Base-by-base conservation (phyloP, 2,888 invertebrate genomes). In the Trileptium ribeirensis region DNA sequence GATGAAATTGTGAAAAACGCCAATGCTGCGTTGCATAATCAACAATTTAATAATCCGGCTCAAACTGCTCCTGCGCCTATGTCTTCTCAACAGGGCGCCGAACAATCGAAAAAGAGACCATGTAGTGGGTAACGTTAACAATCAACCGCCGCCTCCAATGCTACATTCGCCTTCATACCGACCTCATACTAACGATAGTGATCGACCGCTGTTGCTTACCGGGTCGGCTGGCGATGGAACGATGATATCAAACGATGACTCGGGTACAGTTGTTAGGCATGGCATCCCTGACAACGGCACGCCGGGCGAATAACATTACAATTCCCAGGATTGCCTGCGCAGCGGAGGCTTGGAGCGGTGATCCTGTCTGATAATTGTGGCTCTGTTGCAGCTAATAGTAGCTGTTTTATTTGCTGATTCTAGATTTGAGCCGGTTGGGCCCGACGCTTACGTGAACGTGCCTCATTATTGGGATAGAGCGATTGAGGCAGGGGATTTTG, bases 401-500 rank as follows among this genome's bases (percentile, higher is more conserved):
- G 51, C 24, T 15, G 24, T 51, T 24, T 24, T 51, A 8, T n/a
- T 51, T 51, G n/a, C n/a, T n/a, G n/a, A n/a, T n/a, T n/a, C n/a
- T n/a, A n/a, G n/a, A n/a, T n/a, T 51, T 51, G 51, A 24, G 8
- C 51, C 51, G 24, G 8, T 15, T 24, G 51, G 51, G 24, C 51
- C 51, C 24, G 8, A 51, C 8, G 51, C 74, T 8, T 70, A 70
- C 24, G 34, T 70, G 31, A 70, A 79, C 87, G 91, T 91, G 15
- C 85, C 91, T 40, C 82, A 83, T 67, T 86, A 86, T 81, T 87
- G 91, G 88, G 92, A 92, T 89, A 90, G 93, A 86, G 92, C 93
- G 80, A 94, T 94, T 88, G 92, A 93, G 70, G 95, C 95, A 89
- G 94, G 94, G 83, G 95, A 95, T 89, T 95, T 95, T 90, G 94